Conservation (phyloP, 1,140 invertebrate species). For the Caerostris extrusa region DNA sequence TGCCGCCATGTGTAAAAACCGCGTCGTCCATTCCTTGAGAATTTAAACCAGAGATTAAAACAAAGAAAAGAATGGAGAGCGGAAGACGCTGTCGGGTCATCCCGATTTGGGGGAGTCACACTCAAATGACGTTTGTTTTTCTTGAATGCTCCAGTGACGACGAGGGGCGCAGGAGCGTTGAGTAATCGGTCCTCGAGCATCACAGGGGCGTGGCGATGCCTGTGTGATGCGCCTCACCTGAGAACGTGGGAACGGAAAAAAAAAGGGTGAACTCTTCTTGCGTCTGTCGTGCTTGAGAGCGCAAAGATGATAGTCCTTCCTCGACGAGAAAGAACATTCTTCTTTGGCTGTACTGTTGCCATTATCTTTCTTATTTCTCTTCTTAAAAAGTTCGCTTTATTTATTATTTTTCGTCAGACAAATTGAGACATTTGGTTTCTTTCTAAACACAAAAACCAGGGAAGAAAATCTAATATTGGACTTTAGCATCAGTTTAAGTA, state of each 20-base stretch:
- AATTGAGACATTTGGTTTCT: not conserved
- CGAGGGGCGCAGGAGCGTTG: conserved; percentile 52
- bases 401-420: not conserved
- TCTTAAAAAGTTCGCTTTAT: not conserved
- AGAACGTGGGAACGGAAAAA: conserved; percentile 72
- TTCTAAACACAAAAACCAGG: not conserved
- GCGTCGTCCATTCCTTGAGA: not conserved
- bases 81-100: conserved; percentile 45
- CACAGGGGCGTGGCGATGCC: conserved; percentile 60
- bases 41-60: not conserved
- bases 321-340: not conserved
- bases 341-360: not conserved
- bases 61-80: not conserved
- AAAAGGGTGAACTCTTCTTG: conserved; percentile 17
- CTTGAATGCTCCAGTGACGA: conserved; percentile 68
- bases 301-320: not conserved
- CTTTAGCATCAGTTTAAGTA: too few species aligned
- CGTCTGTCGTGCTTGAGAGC: conserved; percentile 47
- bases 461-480: too few species aligned
- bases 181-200: conserved; percentile 26
- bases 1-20: too few species aligned
- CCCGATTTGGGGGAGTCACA: conserved; percentile 67
- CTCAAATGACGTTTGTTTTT: conserved; percentile 66
- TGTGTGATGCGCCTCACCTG: conserved; percentile 66
- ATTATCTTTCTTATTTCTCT: not conserved